A percentile compares a stretch with the other conserved stretches of the same genome.
Evolutionary conservation across 2,888 invertebrate genomes (phyloP).

Genomic region (Taenaris catops): DNA sequence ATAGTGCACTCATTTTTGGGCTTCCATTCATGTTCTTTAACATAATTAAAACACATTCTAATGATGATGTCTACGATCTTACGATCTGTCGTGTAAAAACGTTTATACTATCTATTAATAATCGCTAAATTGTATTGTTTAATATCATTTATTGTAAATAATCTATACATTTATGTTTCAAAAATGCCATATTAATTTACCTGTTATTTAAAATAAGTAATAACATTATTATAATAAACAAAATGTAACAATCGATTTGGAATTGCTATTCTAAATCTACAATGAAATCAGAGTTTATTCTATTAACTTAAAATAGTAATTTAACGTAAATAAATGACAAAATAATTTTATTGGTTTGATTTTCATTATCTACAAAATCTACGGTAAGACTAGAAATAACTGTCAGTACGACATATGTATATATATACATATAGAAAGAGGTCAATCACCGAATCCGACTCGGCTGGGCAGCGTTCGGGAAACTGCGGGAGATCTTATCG

Average conservation of each 20-base stretch:
- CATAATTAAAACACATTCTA: too few species aligned
- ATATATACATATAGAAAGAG: background rate
- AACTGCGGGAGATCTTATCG: too few species aligned
- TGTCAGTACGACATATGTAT: too few species aligned
- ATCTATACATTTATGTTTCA: constrained; percentile 31
- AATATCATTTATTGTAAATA: constrained; percentile 42
- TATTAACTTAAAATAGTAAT: constrained; percentile 6
- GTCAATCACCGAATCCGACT: too few species aligned
- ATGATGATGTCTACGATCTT: too few species aligned
- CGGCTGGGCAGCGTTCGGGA: too few species aligned
- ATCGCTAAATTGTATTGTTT: constrained; percentile 6
- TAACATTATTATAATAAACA: constrained; percentile 1
- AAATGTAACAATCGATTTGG: background rate
- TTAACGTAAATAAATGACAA: constrained; percentile 6
- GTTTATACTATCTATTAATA: constrained; percentile 6
- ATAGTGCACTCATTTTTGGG: too few species aligned
- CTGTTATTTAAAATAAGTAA: constrained; percentile 16
- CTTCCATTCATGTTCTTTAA: too few species aligned
- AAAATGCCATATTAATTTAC: constrained; percentile 73
- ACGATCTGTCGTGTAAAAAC: too few species aligned
- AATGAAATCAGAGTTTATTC: constrained; percentile 6
- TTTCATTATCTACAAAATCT: too few species aligned
- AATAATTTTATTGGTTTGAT: constrained; percentile 3
- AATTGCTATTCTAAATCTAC: background rate
- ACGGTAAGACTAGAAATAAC: too few species aligned